Conservation (phyloP, 1,140 invertebrate species). For the Sitobion miscanthi region DNA sequence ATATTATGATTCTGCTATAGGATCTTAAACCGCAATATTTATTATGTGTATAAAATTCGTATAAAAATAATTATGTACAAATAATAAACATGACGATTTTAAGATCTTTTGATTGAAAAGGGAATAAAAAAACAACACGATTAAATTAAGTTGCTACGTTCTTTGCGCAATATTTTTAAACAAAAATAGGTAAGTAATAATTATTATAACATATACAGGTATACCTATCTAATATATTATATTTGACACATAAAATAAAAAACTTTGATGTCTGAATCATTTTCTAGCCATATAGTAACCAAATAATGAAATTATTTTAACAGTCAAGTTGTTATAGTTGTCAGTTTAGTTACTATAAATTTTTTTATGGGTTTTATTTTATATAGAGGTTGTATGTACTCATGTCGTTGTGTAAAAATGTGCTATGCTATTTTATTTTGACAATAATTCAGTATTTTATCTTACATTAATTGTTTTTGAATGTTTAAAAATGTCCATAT, state of each 20-base stretch:
- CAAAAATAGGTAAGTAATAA: neutral
- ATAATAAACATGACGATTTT: constrained; percentile 29
- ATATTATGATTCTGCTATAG: constrained; percentile 9
- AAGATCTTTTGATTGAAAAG: neutral
- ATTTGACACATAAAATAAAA: neutral
- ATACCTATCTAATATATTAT: neutral
- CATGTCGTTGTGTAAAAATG: neutral
- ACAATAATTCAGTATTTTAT: neutral
- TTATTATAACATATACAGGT: neutral
- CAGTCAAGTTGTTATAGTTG: neutral
- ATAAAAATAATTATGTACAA: constrained; percentile 25
- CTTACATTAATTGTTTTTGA: neutral
- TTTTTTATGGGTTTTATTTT: constrained; percentile 2
- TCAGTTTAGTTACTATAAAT: neutral
- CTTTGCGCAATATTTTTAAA: neutral
- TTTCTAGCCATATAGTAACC: neutral
- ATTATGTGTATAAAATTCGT: constrained; percentile 12
- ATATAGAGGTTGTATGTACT: neutral
- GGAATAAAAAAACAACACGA: constrained; percentile 15
- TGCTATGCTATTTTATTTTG: neutral
- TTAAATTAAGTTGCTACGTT: neutral
- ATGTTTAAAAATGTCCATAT: neutral
- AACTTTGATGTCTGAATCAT: constrained; percentile 6
- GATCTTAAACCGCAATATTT: constrained; percentile 12
- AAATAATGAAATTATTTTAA: neutral